phyloP scores from a whole-genome alignment of 2,797 vertebrate genomes.

The Anguilla anguilla region DNA sequence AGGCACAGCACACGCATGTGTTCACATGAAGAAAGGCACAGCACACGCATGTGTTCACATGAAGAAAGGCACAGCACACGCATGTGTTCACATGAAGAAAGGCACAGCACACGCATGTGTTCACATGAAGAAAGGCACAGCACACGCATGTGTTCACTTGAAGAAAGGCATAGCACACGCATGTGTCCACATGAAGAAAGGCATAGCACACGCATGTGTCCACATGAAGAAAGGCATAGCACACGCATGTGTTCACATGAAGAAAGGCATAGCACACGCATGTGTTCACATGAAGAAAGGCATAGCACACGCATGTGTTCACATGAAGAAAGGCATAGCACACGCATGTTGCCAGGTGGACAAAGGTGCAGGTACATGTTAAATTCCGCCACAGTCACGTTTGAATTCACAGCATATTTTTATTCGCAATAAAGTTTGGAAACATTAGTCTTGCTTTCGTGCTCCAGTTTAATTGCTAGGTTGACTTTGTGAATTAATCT shows the following conservation, averaged over 20 bases:
- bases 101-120: neutral
- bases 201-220: too few species aligned
- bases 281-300: neutral
- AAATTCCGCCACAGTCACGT: neutral
- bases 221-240: too few species aligned
- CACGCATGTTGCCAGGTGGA: neutral
- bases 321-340: neutral
- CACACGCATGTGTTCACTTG: neutral
- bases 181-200: neutral
- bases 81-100: neutral
- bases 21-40: neutral
- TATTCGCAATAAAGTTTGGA: neutral
- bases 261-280: neutral
- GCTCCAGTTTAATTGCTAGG: neutral
- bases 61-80: neutral
- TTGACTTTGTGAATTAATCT: neutral
- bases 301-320: neutral
- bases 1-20: neutral
- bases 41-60: neutral
- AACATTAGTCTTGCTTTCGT: constrained; percentile 1
- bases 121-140: neutral
- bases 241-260: neutral
- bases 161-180: neutral
- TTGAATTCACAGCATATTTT: neutral
- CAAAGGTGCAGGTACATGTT: neutral